Evolutionary conservation across 2,113 vertebrate species (phyloP).

Genomic region (Lasiurus cinereus): DNA sequence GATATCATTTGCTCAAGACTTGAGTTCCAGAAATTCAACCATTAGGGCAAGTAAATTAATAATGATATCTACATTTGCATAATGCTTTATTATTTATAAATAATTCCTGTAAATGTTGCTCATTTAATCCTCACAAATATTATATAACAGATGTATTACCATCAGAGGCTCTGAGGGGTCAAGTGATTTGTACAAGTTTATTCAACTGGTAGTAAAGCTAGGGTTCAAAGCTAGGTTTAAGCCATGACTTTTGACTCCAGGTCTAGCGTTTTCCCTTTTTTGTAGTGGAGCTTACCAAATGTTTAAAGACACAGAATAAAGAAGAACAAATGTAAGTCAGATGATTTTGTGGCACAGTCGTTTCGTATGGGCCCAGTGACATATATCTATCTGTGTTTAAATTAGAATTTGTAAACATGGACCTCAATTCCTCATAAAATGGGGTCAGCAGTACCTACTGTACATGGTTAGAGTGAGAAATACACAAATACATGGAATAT

Average conservation of each 20-base stretch:
- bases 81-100: slow-evolving; percentile 21
- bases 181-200: not conserved
- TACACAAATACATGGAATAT: not conserved
- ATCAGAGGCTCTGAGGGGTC: not conserved
- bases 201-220: not conserved
- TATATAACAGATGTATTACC: not conserved
- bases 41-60: not conserved
- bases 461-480: not conserved
- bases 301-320: not conserved
- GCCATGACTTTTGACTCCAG: slow-evolving; percentile 27
- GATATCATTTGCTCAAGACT: not conserved
- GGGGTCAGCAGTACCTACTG: not conserved
- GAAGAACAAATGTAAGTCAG: not conserved
- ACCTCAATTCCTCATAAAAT: slow-evolving; percentile 19
- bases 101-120: not conserved
- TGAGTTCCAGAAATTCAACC: slow-evolving; percentile 45
- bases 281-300: not conserved
- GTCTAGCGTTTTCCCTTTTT: not conserved
- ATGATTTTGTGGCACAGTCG: not conserved
- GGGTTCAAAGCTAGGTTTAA: slow-evolving; percentile 14
- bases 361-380: not conserved
- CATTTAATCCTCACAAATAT: slow-evolving; percentile 7
- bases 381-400: not conserved
- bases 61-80: not conserved
- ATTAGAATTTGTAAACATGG: slow-evolving; percentile 14